A percentile compares a stretch with the other conserved stretches of the same genome.
These are phyloP conservation scores for Mongoloraphidia duomilia DNA, from an alignment of 2,888 invertebrate species.

Conservation along the genomic window DNA sequence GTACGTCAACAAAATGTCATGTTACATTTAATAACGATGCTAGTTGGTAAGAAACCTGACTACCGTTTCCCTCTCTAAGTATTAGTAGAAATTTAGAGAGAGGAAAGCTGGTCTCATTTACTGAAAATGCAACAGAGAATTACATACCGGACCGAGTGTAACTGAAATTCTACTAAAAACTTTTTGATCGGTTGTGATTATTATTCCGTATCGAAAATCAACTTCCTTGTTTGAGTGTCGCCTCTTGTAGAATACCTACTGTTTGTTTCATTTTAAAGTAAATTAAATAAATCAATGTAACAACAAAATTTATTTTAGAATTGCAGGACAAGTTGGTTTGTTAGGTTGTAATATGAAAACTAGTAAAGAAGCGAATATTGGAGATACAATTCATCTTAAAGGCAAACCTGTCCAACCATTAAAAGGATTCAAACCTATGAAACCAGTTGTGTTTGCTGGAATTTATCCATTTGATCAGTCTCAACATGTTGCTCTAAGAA, in stretches of 20 bases:
- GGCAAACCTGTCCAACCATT: conserved; percentile 39
- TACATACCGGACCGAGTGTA: no score
- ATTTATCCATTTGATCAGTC: conserved; percentile 86
- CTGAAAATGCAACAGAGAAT: no score
- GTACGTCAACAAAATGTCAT: no score
- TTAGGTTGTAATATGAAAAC: conserved; percentile 68
- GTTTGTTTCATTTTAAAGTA: background rate
- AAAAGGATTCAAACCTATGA: conserved; percentile 48
- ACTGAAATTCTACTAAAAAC: no score
- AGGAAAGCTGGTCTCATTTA: no score
- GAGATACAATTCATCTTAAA: conserved; percentile 56
- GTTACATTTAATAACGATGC: no score
- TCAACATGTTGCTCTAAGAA: conserved; percentile 55
- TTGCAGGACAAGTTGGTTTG: conserved; percentile 89
- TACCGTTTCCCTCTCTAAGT: no score
- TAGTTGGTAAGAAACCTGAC: no score
- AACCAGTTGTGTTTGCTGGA: conserved; percentile 78
- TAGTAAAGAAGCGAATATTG: conserved; percentile 56
- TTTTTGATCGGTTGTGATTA: no score
- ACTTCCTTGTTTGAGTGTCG: background rate
- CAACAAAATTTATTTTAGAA: conserved; percentile 25
- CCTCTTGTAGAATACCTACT: no score
- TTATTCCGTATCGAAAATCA: no score
- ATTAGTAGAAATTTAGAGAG: no score
- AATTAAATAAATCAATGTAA: background rate